Evolutionary conservation across 2,888 invertebrate species (phyloP).

Genomic region (Hemithea aestivaria): DNA sequence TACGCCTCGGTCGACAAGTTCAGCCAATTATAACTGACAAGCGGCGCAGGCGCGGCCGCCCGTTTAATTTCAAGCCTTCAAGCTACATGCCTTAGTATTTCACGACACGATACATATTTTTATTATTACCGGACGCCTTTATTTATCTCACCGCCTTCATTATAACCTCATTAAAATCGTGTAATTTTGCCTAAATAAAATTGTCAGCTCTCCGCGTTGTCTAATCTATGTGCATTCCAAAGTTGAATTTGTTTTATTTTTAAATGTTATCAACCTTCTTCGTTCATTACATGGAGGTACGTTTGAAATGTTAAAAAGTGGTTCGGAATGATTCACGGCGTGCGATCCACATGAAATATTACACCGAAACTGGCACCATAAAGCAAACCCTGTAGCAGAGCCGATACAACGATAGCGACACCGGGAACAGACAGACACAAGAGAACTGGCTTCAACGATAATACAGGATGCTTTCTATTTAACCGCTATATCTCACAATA

Average conservation of each 20-base stretch:
- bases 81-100: conserved; percentile 33
- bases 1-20: conserved; percentile 72
- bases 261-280: conserved; percentile 64
- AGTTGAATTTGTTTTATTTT: conserved; percentile 33
- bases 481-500: too few species aligned
- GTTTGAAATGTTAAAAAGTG: conserved; percentile 73
- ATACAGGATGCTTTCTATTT: conserved; percentile 53
- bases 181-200: too few species aligned
- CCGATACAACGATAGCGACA: conserved; percentile 79
- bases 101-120: conserved; percentile 25
- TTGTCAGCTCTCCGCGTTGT: background rate
- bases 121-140: conserved; percentile 16
- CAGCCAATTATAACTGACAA: conserved; percentile 79
- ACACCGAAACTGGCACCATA: conserved; percentile 76
- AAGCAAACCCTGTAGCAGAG: conserved; percentile 75
- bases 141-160: background rate
- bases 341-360: conserved; percentile 78
- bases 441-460: conserved; percentile 60
- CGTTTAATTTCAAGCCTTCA: conserved; percentile 63
- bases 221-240: conserved; percentile 8
- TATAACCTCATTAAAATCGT: too few species aligned
- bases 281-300: conserved; percentile 64
- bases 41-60: conserved; percentile 64
- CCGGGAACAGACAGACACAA: conserved; percentile 71
- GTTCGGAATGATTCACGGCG: conserved; percentile 74